Evolutionary conservation across 2,888 invertebrate genomes (phyloP).

Genomic region (Microctonus hyperodae): DNA sequence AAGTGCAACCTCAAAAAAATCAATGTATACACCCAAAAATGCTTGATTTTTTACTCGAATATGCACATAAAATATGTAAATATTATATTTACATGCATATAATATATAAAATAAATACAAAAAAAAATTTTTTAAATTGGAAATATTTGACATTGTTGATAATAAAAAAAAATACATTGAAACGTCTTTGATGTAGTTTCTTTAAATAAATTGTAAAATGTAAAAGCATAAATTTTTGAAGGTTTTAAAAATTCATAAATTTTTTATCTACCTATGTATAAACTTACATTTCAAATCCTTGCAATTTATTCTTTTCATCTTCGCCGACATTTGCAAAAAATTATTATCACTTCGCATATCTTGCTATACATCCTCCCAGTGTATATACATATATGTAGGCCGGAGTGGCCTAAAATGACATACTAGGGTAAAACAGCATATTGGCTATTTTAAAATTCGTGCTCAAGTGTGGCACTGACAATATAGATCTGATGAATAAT

Average conservation of each 20-base stretch:
- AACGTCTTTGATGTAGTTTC: neutral
- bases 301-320: conserved; percentile 2
- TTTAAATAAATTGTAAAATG: neutral
- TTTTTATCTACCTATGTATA: neutral
- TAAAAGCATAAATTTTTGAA: neutral
- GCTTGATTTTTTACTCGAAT: conserved; percentile 10
- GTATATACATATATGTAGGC: neutral
- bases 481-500: too few relatives aligned
- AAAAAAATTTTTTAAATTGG: neutral
- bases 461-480: too few relatives aligned
- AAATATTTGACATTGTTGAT: neutral
- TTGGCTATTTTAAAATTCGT: too few relatives aligned
- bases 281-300: neutral
- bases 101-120: neutral
- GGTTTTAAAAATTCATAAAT: neutral
- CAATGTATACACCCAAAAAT: conserved; percentile 18
- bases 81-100: too few relatives aligned
- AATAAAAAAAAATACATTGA: neutral
- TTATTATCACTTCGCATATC: neutral
- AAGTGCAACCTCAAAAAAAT: conserved; percentile 14
- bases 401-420: too few relatives aligned
- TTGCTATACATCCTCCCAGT: neutral
- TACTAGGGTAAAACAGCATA: too few relatives aligned
- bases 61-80: conserved; percentile 16
- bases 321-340: neutral